Conservation (phyloP, 2,797 vertebrate genomes). For the Aselliscus stoliczkanus region DNA sequence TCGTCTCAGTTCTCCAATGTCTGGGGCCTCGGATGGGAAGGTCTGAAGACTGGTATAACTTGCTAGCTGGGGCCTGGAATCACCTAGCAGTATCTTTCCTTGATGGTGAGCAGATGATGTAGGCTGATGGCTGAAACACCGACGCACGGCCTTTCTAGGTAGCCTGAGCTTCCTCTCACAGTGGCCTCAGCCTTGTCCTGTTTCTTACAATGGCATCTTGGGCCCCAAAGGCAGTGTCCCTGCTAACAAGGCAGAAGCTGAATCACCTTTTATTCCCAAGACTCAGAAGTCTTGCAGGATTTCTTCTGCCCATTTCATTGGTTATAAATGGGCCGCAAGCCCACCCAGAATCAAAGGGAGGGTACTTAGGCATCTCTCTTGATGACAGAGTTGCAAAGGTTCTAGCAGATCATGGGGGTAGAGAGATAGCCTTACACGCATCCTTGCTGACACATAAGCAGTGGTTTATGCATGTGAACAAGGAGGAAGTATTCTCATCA, state of each 20-base stretch:
- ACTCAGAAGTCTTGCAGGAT: neutral
- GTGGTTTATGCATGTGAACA: neutral
- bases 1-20: neutral
- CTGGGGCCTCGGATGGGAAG: neutral
- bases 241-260: neutral
- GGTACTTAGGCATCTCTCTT: neutral
- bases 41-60: neutral
- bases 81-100: neutral
- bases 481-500: neutral
- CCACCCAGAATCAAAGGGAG: neutral
- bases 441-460: neutral
- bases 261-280: neutral
- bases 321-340: neutral
- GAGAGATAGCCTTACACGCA: neutral
- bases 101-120: no score
- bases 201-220: neutral
- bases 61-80: rapidly evolving
- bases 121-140: neutral
- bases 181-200: neutral
- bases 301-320: neutral
- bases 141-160: neutral
- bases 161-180: neutral
- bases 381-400: neutral
- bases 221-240: neutral
- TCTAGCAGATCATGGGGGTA: no score